Evolutionary conservation across 1,140 invertebrate species (phyloP), one percentile per base, ranked within the genome.

Genomic region (Cyrtorhinus lividipennis): DNA sequence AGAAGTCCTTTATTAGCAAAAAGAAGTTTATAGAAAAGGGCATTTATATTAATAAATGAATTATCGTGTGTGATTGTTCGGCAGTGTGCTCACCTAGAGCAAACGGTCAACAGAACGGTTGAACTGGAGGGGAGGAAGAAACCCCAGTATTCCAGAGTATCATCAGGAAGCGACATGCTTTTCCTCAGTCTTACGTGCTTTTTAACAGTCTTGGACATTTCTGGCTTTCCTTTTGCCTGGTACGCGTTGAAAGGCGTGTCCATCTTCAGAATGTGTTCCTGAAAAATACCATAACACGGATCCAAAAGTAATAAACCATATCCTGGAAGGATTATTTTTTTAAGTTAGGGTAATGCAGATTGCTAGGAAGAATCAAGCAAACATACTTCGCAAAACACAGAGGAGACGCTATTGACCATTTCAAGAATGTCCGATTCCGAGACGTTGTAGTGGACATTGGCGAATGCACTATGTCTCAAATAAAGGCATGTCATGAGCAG

Each of bases 81-180:
- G n/a, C n/a, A n/a, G n/a, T n/a, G n/a, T n/a, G n/a, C 48, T 26
- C 81, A 86, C 73, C 85, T 79, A 46, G 87, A 89, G 73, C 90
- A 92, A 38, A 87, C 82, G 66, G 85, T 86, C 8, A 91, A 73
- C 57, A 79, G 78, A 1, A 91, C 85, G 15, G 77, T 81, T 13
- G 87, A 85, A 18, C 87, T 87, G 72, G 81, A 80, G 23, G 87
- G 77, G 15, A 92, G 72, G 75, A 86, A 91, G 77, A 92, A 92
- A 23, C 88, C 88, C 87, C 87, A 92, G 73, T 91, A 92, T 72
- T 91, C 88, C 30, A 91, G 75, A 23, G 87, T 87, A 69, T 92
- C 88, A 74, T 91, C 88, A 0, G 86, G 86, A 66, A 92, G 73
- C 10, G 74, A 81, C 83, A 92, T 87, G 48, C 86, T 86, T 70